phyloP scores from a whole-genome alignment of 2,888 invertebrate genomes.

The Thymelicus lineola region DNA sequence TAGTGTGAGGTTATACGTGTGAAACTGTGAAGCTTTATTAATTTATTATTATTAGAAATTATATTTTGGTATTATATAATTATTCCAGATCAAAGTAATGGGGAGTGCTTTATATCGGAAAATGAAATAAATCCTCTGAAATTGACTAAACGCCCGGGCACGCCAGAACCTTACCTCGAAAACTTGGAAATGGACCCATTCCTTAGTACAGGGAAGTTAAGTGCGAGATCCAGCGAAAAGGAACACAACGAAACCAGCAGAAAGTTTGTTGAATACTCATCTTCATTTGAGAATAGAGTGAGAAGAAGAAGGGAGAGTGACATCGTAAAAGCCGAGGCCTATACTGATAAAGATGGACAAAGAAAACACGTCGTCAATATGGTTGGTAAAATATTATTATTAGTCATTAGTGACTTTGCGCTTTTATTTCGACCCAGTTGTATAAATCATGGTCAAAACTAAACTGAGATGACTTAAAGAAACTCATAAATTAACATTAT shows the following conservation, averaged over 20 bases:
- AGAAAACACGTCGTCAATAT: conserved; percentile 90
- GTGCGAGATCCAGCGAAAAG: conserved; percentile 68
- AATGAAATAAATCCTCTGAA: conserved; percentile 88
- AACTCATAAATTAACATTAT: too few species aligned
- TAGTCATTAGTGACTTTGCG: neutral
- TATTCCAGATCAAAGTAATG: conserved; percentile 84
- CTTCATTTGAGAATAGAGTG: conserved; percentile 68
- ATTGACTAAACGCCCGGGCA: conserved; percentile 74
- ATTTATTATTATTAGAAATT: too few species aligned
- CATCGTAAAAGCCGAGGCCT: conserved; percentile 89
- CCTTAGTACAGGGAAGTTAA: conserved; percentile 64
- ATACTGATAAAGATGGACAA: conserved; percentile 88
- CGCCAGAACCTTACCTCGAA: conserved; percentile 75
- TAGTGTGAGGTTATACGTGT: too few species aligned
- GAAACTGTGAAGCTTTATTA: too few species aligned
- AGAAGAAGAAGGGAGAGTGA: conserved; percentile 88
- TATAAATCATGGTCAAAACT: too few species aligned
- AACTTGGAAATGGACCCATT: conserved; percentile 79
- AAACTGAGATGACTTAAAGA: too few species aligned
- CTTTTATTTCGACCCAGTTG: too few species aligned
- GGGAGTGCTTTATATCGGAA: conserved; percentile 86
- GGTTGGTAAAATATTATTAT: conserved; percentile 78
- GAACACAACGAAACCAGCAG: conserved; percentile 61
- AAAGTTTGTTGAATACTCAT: conserved; percentile 60
- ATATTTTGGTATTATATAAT: too few species aligned